Base-by-base conservation (phyloP, 2,888 invertebrate species). In the Rhyacophila evoluta region DNA sequence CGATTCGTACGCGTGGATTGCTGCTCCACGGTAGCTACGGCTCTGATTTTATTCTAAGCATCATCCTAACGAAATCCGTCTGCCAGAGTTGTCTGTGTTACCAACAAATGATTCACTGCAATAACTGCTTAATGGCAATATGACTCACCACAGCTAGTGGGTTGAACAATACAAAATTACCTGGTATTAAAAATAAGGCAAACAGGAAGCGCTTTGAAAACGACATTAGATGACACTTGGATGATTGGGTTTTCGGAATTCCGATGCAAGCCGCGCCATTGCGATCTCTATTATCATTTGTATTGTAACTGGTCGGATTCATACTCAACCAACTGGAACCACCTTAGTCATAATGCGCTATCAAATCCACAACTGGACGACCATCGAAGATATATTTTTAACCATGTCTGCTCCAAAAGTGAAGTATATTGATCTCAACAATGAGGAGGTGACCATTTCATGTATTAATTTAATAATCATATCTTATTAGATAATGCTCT, bases 81-180 rank as follows among this genome's bases (percentile, higher is more conserved):
- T 33, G 6, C 29, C 29, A 33, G 29, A 33, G 29, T 33, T 12
- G 12, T 1, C 4, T 37, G 37, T 5, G 37, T 1, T 37, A 1
- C n/a, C 8, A 37, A 6, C 2, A 8, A 37, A 5, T 12, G 41
- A 39, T 55, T 55, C 55, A 25, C 1, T 19, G 1, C 0, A 3
- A 10, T 19, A 55, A 10, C 25, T 12, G 5, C 25, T 33, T 19
- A 25, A 25, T 55, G 19, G 2, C 55, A 55, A 10, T 8, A 8
- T 25, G 25, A 8, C 19, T 55, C 15, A 89, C 89, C 83, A 87
- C 86, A 1, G 88, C 88, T n/a, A 84, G 86, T 77, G 85, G 85
- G 77, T 84, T 82, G 1, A 88, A 85, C 82, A 87, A 88, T 79
- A 19, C 8, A 55, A 55, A 55, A 55, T 55, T 55, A 55, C 19